Conservation (phyloP, 2,113 vertebrate genomes). For the Pycnonotus jocosus region DNA sequence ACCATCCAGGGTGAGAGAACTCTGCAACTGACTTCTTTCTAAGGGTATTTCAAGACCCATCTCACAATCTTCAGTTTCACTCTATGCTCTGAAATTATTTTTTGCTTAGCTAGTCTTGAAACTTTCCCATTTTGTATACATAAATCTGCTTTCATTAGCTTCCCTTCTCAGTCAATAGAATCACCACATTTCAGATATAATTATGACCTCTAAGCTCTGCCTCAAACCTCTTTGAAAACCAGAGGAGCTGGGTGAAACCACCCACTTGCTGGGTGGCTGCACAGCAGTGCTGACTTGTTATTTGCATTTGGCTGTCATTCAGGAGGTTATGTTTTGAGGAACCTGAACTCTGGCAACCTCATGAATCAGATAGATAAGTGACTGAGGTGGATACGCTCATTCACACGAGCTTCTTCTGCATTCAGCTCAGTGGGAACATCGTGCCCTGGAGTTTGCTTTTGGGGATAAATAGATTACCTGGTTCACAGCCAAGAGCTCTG, state of each 20-base stretch:
- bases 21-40: not conserved
- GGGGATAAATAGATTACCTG: not conserved
- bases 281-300: not conserved
- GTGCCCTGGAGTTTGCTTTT: not conserved
- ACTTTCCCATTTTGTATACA: not conserved
- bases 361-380: not conserved
- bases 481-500: not conserved
- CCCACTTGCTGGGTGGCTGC: not conserved
- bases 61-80: not conserved
- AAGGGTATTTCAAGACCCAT: not conserved
- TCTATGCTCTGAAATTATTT: not conserved
- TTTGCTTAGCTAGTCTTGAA: slow-evolving; percentile 11
- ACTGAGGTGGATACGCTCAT: not conserved
- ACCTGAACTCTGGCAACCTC: not conserved
- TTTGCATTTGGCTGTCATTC: not conserved
- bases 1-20: not conserved
- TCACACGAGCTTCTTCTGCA: not conserved
- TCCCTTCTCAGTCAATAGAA: not conserved
- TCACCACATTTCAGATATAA: not conserved
- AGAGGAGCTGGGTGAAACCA: not conserved
- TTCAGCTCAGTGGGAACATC: not conserved
- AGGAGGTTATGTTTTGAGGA: not conserved
- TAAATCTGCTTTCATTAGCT: not conserved
- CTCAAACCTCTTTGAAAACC: not conserved
- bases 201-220: not conserved